Evolutionary conservation across 2,113 vertebrate species (phyloP), one percentile per base, ranked within the genome.

Genomic region (Datnioides undecimradiatus): DNA sequence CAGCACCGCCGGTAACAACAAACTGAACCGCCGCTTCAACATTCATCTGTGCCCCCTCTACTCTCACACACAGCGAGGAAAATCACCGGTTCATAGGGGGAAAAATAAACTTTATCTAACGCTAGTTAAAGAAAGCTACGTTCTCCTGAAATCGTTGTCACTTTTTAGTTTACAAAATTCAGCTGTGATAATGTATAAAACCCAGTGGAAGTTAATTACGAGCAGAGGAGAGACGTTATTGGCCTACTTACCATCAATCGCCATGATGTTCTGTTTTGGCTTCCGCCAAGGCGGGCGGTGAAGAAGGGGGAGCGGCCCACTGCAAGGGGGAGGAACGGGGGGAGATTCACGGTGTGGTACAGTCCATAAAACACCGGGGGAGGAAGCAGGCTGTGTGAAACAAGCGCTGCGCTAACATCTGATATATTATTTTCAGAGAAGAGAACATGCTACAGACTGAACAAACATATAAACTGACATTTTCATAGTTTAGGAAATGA

Each of bases 191-290:
- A 63, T 10, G n/a, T 3, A 14, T 29, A 23, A 17, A 65, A 68
- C 75, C 25, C 36, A 65, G 76, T 8, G 45, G 43, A 83, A 90
- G 84, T 88, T 86, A 90, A 85, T 84, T 65, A 83, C 11, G 34
- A 63, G 68, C 23, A 72, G 17, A 68, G 87, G 83, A 93, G 91
- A 93, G 86, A n/a, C 83, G 91, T 93, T 93, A 95, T 93, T 94
- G 94, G 95, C 95, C 95, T 95, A 96, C 96, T 97, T 93, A 97
- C 96, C 96, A 92, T 97, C 96, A 94, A 96, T 95, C 96, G 96
- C 96, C 96, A 97, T 97, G 96, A 96, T 97, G 94, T 92, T 96
- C 94, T 95, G 93, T 89, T 94, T 92, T 82, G 95, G 96, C 92
- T 93, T 91, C 90, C 95, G 94, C 95, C 95, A 92, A 88, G 72